Percentiles rank a stretch among this genome's conserved stretches.
Conservation (phyloP, 1,140 invertebrate genomes). For the Planococcus citri region DNA sequence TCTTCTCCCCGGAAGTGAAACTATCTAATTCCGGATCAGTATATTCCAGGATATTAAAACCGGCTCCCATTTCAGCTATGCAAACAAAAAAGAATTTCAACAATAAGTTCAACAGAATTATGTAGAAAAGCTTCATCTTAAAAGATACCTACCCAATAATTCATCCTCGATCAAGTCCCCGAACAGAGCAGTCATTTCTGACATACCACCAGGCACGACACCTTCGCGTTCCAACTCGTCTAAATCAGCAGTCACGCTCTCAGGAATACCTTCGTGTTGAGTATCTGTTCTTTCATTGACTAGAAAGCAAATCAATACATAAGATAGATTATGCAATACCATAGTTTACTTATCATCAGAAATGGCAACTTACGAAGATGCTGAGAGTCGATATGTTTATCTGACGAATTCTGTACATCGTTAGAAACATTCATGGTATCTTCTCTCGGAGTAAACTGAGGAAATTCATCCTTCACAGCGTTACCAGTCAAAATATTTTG, state of each 20-base stretch:
- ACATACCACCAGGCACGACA: slow-evolving; percentile 41
- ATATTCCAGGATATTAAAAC: slow-evolving; percentile 92
- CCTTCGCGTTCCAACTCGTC: slow-evolving; percentile 65
- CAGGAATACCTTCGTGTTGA: slow-evolving; percentile 48
- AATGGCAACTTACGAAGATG: neutral
- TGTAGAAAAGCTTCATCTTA: slow-evolving; percentile 23
- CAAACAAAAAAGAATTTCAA: slow-evolving; percentile 31
- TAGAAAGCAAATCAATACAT: slow-evolving; percentile 7
- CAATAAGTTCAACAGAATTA: neutral
- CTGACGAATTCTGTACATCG: neutral
- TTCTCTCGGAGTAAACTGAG: neutral
- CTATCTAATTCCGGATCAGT: slow-evolving; percentile 86
- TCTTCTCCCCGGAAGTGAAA: slow-evolving; percentile 55
- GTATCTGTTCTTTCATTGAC: slow-evolving; percentile 24
- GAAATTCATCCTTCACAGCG: slow-evolving; percentile 1
- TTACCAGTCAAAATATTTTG: slow-evolving; percentile 1
- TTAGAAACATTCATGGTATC: neutral
- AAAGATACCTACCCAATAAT: slow-evolving; percentile 47
- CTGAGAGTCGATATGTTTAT: neutral
- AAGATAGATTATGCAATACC: too few relatives aligned
- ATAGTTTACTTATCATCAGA: too few relatives aligned
- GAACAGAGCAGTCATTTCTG: slow-evolving; percentile 62
- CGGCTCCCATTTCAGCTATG: slow-evolving; percentile 73
- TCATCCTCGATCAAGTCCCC: slow-evolving; percentile 75
- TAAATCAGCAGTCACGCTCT: slow-evolving; percentile 61